These are phyloP conservation scores for Trogon melanurus DNA, from an alignment of 2,113 vertebrate species.

Conservation along the genomic window DNA sequence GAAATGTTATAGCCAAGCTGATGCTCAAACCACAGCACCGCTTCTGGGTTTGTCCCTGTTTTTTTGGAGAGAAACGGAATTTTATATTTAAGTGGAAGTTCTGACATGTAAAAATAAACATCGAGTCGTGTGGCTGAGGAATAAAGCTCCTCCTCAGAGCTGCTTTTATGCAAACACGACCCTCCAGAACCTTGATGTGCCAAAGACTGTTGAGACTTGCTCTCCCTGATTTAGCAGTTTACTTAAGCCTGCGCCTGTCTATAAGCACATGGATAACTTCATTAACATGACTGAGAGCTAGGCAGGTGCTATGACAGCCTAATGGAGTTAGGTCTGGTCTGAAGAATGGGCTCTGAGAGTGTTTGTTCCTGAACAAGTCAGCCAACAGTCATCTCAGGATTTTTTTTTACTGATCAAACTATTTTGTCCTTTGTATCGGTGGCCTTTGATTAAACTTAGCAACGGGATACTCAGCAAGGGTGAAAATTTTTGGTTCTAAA, in stretches of 20 bases:
- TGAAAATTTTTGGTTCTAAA: background rate
- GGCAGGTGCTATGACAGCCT: conserved; percentile 47
- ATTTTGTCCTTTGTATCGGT: background rate
- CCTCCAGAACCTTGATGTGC: background rate
- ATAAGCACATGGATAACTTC: conserved; percentile 54
- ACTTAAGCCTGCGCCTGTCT: conserved; percentile 34
- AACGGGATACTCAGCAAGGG: background rate
- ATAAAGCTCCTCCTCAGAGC: conserved; percentile 10
- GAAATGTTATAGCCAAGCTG: background rate
- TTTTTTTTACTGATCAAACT: background rate
- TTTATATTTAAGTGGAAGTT: background rate
- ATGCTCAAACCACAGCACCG: background rate
- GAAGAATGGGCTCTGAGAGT: conserved; percentile 11
- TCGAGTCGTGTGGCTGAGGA: background rate
- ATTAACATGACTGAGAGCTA: conserved; percentile 47
- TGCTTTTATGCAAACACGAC: conserved; percentile 32
- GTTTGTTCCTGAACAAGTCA: conserved; percentile 37
- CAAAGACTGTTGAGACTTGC: conserved; percentile 24
- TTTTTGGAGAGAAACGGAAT: background rate
- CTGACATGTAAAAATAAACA: conserved; percentile 12
- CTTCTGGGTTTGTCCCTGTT: background rate
- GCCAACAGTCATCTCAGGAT: background rate
- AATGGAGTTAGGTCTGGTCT: conserved; percentile 20
- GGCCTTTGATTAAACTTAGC: background rate
- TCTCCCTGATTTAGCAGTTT: conserved; percentile 53